Evolutionary conservation across 1,140 invertebrate genomes (phyloP).

Genomic region (Metaphire vulgaris): DNA sequence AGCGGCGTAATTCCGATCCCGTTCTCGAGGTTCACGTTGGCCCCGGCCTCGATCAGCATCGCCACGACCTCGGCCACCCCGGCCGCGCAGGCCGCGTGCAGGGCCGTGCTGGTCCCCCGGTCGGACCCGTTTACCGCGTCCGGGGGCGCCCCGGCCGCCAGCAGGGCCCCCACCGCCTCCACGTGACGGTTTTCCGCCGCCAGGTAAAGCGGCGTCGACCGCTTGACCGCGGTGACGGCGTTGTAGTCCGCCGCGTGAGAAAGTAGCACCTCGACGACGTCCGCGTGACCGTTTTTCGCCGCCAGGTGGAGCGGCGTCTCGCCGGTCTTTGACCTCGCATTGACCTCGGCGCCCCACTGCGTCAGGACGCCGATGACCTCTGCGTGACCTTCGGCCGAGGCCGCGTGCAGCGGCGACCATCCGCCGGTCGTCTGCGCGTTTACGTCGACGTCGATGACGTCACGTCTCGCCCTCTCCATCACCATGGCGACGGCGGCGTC

Average conservation of each 20-base stretch:
- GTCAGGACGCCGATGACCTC: neutral
- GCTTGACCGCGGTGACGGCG: conserved; percentile 5
- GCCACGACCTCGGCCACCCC: conserved; percentile 93
- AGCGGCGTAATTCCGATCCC: too few relatives aligned
- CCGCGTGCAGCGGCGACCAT: conserved; percentile 14
- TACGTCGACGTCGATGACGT: neutral
- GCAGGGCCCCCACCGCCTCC: neutral
- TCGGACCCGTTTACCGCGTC: neutral
- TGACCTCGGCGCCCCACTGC: conserved; percentile 7
- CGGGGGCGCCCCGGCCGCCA: neutral
- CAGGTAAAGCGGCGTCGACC: conserved; percentile 6
- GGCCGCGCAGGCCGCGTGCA: conserved; percentile 88
- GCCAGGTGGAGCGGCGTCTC: conserved; percentile 14
- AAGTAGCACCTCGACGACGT: conserved; percentile 7
- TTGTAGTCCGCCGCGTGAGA: neutral
- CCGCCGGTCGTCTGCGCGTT: neutral
- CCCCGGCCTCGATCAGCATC: conserved; percentile 77
- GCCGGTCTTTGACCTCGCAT: neutral
- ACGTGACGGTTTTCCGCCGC: neutral
- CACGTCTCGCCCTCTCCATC: neutral
- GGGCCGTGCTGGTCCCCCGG: conserved; percentile 61
- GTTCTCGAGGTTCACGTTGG: conserved; percentile 13
- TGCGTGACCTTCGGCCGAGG: conserved; percentile 16
- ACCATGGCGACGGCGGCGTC: neutral
- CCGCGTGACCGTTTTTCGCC: conserved; percentile 11